Evolutionary conservation across 2,888 invertebrate species (phyloP), one percentile per base, ranked within the genome.

Genomic region (Caenorhabditis japonica): DNA sequence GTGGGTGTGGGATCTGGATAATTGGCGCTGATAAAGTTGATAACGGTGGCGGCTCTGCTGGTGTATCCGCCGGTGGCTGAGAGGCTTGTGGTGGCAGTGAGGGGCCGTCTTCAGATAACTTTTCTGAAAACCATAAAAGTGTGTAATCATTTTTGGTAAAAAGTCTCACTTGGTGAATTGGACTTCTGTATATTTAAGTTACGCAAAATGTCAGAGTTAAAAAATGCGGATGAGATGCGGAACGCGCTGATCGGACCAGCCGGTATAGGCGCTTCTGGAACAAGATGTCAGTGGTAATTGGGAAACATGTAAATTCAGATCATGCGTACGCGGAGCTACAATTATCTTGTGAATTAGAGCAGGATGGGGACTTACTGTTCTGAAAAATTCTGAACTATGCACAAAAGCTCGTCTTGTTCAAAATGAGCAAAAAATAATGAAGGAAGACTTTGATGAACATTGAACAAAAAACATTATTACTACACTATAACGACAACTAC

Each of bases 201-300:
- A 52, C 68, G 68, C 38, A 74, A 58, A 47, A 68, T 46, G 39
- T 74, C 74, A 46, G 60, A 49, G 46, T 69, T 58, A 52, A 59
- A 64, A 60, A 74, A 62, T 61, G 59, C 60, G 27, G 69, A 62
- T 47, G 68, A 60, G 55, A 69, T 69, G 43, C 68, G 68, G 60
- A 75, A 75, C 43, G 68, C 68, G 46, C 68, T 60, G 61, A 73
- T 64, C 34, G 69, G 69, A 30, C 64, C 62, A 51, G 69, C 62
- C 53, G 69, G 69, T 49, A 64, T 62, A 23, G 69, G 62, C 51
- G 44, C 53, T 59, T 74, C 74, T 74, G 62, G 46, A 69, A 62
- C 47, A 47, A 39, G 36, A 46, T 30, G 25, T 13, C 53, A 47
- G 27, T 43, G 33, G 47, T 25, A 25, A 39, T 25, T 5, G 34